A percentile compares a stretch with the other conserved stretches of the same genome.
Evolutionary conservation across 1,140 invertebrate species (phyloP).

Genomic region (Dendroctonus valens): DNA sequence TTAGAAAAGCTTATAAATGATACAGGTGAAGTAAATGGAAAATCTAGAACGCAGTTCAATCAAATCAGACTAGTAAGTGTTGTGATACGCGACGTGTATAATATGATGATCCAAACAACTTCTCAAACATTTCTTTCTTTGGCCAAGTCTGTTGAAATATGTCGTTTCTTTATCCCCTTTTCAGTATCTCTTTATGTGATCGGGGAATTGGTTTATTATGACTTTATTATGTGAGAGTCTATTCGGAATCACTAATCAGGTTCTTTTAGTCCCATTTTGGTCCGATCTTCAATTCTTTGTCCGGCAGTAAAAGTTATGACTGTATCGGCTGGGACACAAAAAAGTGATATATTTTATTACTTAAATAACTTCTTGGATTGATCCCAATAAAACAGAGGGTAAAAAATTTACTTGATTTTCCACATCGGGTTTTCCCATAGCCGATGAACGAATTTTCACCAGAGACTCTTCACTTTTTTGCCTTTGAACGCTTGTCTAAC

Average conservation of each 20-base stretch:
- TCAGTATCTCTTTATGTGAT: slow-evolving; percentile 18
- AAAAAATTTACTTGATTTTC: not conserved
- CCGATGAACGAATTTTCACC: too few species aligned
- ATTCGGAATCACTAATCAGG: slow-evolving; percentile 19
- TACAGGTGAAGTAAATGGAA: too few species aligned
- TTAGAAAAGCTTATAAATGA: too few species aligned
- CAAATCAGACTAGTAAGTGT: too few species aligned
- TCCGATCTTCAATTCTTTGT: slow-evolving; percentile 13
- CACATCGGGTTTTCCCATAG: too few species aligned
- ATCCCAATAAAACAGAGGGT: slow-evolving; percentile 2
- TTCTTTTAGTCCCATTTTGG: slow-evolving; percentile 12
- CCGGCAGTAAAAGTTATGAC: slow-evolving; percentile 3
- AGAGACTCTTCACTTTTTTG: too few species aligned
- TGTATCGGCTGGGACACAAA: slow-evolving; percentile 1
- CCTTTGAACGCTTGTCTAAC: too few species aligned
- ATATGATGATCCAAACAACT: too few species aligned
- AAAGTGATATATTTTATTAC: slow-evolving; percentile 10
- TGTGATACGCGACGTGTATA: too few species aligned
- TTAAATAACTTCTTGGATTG: slow-evolving; percentile 10
- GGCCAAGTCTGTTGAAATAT: slow-evolving; percentile 9
- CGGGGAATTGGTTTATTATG: slow-evolving; percentile 15
- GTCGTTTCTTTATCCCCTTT: slow-evolving; percentile 19
- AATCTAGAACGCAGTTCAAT: too few species aligned
- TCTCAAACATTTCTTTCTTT: too few species aligned
- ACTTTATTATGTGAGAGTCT: slow-evolving; percentile 18